Evolutionary conservation across 2,888 invertebrate species (phyloP).

Genomic region (Philereme transversata): DNA sequence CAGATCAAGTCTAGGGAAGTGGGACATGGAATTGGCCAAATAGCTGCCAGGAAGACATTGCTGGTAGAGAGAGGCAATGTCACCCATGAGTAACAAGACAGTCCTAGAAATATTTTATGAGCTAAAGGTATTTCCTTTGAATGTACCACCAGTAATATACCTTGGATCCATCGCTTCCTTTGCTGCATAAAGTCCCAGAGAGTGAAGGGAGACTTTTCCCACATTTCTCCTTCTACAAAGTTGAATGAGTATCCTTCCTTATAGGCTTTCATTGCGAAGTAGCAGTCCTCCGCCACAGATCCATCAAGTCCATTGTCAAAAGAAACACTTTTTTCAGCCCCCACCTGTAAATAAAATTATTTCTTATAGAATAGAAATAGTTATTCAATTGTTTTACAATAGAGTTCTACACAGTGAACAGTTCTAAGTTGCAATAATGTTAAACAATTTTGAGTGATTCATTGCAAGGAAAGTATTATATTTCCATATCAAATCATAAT

Average conservation of each 20-base stretch:
- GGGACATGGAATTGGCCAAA: conserved; percentile 95
- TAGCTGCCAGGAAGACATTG: conserved; percentile 92
- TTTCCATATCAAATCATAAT: too few species aligned
- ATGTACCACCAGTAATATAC: conserved; percentile 94
- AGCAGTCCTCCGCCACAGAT: conserved; percentile 99
- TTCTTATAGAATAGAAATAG: neutral
- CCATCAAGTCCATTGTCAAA: conserved; percentile 98
- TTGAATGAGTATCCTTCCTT: conserved; percentile 95
- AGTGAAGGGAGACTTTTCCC: conserved; percentile 98
- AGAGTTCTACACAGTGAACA: neutral
- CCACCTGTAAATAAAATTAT: conserved; percentile 84
- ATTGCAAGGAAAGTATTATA: too few species aligned
- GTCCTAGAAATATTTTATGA: conserved; percentile 91
- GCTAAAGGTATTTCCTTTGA: conserved; percentile 91
- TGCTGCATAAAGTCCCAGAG: conserved; percentile 98
- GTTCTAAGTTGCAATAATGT: neutral
- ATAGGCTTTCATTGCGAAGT: conserved; percentile 97
- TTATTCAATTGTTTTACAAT: too few species aligned
- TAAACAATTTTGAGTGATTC: too few species aligned
- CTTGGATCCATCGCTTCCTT: conserved; percentile 97
- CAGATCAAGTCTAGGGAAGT: conserved; percentile 92
- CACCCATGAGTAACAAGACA: conserved; percentile 98
- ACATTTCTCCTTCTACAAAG: conserved; percentile 99
- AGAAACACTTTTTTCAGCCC: conserved; percentile 95
- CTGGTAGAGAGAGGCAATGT: conserved; percentile 96